Conservation (phyloP, 2,113 vertebrate species). For the Salvator merianae region DNA sequence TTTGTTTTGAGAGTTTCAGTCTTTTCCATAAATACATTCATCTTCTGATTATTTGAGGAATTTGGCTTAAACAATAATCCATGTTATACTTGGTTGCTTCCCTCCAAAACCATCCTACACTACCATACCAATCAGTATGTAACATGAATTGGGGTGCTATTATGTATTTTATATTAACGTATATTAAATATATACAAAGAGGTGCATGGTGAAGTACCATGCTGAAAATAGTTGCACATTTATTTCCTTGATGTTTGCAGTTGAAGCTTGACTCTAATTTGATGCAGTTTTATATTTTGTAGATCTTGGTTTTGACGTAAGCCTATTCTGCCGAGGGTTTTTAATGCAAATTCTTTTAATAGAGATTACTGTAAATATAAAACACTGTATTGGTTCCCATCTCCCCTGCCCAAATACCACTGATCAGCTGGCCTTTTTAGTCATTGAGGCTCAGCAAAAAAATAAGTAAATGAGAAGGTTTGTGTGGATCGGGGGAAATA, state of each 20-base stretch:
- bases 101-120: not conserved
- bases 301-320: not conserved
- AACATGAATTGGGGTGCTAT: not conserved
- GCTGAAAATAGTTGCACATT: not conserved
- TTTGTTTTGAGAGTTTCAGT: not conserved
- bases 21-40: not conserved
- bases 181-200: not conserved
- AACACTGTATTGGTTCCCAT: too few relatives aligned
- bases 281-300: not conserved
- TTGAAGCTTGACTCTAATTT: not conserved
- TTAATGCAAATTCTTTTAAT: not conserved
- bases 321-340: not conserved
- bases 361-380: too few relatives aligned
- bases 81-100: not conserved
- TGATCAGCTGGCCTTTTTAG: too few relatives aligned
- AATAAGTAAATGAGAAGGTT: too few relatives aligned
- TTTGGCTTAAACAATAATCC: conserved; percentile 13
- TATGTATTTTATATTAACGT: not conserved
- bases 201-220: too few relatives aligned
- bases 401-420: too few relatives aligned
- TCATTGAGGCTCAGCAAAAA: too few relatives aligned
- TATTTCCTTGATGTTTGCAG: not conserved
- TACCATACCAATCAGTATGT: not conserved
- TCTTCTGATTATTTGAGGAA: accelerated
- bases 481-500: too few relatives aligned